Base-by-base conservation (phyloP, 1,140 invertebrate genomes). In the Drosophila seguyi region DNA sequence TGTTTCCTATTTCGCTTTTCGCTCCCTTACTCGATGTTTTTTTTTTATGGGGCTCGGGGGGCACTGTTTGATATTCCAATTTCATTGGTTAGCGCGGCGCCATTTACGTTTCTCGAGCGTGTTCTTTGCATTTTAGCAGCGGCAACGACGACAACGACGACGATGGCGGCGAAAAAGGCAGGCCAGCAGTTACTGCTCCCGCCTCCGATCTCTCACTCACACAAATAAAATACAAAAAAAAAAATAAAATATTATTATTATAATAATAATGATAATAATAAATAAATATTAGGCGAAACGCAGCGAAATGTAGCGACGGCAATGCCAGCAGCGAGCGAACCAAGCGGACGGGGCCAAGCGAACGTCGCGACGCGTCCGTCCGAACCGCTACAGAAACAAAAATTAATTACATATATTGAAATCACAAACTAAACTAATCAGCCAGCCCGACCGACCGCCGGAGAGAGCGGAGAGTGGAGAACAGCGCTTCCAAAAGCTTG, bases 391-490 rank as follows among this genome's bases (percentile, higher is more conserved):
- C 84, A 88, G 76, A 88, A 87, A 86, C 83, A 86, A 81, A 86
- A 86, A 86, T 86, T 86, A 86, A 87, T 87, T 87, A 78, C 75
- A 71, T 78, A 87, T 87, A 87, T 87, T 87, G 84, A 87, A 87
- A 87, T 87, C 84, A 87, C 80, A 87, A 87, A 87, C 83, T 87
- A 87, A 87, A 87, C 83, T 87, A 87, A 87, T 87, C 83, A 87
- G 84, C 79, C 84, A 83, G 77, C 67, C 84, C 39, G 68, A 66
- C 72, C 75, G 47, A 69, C 68, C 29, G 50, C 50, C 52, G 62
- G 41, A 44, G 52, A 59, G 42, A 36, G 44, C 31, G 31, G 39
- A 50, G 20, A 61, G 34, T 20, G 1, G 20, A 14, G n/a, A 29
- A 13, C n/a, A 20, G 48, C 41, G 50, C 38, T n/a, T n/a, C n/a